These are phyloP conservation scores for Cloeon dipterum DNA, from an alignment of 2,888 invertebrate genomes.

Conservation along the genomic window DNA sequence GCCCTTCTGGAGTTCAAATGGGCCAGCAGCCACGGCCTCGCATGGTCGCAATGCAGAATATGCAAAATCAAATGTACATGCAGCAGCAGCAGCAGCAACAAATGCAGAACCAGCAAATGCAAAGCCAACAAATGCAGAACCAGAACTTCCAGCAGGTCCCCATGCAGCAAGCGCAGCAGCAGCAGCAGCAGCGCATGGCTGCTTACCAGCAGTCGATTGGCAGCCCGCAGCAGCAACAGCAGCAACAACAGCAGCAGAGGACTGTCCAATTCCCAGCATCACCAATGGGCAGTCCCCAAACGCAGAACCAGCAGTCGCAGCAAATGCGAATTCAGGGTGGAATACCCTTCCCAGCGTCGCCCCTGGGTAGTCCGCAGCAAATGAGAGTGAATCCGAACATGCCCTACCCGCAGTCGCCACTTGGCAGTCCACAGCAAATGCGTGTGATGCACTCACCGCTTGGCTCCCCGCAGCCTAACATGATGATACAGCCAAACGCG, in stretches of 20 bases:
- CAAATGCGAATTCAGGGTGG: background rate
- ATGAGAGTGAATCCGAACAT: background rate
- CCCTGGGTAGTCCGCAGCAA: background rate
- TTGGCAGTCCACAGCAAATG: constrained; percentile 2
- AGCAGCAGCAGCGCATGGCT: constrained; percentile 3
- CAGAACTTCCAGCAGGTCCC: constrained; percentile 13
- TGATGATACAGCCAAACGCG: constrained; percentile 13
- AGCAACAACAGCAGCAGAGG: background rate
- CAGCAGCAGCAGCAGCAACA: constrained; percentile 17
- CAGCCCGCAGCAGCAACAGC: background rate
- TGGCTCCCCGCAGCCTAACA: constrained; percentile 17
- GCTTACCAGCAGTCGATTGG: constrained; percentile 20
- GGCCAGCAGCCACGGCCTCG: constrained; percentile 11
- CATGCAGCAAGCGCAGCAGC: constrained; percentile 6
- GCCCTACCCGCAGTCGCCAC: background rate
- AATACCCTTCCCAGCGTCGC: background rate
- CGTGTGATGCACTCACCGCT: constrained; percentile 12
- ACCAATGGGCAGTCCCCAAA: constrained; percentile 4
- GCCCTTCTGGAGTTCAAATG: background rate
- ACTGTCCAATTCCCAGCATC: background rate
- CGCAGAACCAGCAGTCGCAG: background rate
- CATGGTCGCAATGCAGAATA: constrained; percentile 7
- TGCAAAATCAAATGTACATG: background rate
- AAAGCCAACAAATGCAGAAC: constrained; percentile 7
- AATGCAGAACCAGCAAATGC: constrained; percentile 10